Base-by-base conservation (phyloP, 1,140 invertebrate genomes). In the Samia ricini region DNA sequence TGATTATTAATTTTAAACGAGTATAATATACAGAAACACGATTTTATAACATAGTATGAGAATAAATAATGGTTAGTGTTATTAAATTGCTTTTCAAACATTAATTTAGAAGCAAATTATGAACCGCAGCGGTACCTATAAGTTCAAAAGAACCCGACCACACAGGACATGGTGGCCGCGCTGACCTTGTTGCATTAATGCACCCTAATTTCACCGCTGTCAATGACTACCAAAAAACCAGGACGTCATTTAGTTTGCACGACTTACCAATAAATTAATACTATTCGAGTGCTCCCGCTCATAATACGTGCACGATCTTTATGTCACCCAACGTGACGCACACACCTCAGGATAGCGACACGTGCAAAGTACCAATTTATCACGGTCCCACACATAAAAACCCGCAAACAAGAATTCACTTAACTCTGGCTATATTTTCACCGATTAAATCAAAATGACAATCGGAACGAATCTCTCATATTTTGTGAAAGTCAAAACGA, bases 261-360 rank as follows among this genome's bases (percentile, higher is more conserved):
- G 85, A 86, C 77, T 87, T 80, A 76, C 66, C 77, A 78, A 85
- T 89, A 83, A 88, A 88, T 89, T 88, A 85, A 82, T 81, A 75
- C 80, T 78, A 74, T 77, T 66, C 69, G 78, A 81, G 60, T 72
- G 78, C 78, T 75, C 78, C 79, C 61, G 79, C 68, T 66, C 72
- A 61, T 69, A 64, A 64, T 68, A 73, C 83, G 80, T 76, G 81
- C 81, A 79, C 77, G 81, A 79, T 52, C 66, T 70, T 69, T 67
- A 69, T 68, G 60, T 69, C 68, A 69, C 63, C 68, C 79, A 70
- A 74, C 76, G 70, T 66, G 69, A 59, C 65, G 69, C 60, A 56
- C 60, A 60, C 59, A 60, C 29, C 49, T 60, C 8, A 21, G 33
- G 6, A 56, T n/a, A n/a, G 23, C 51, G 60, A 54, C 62, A 70